phyloP scores from a whole-genome alignment of 1,140 invertebrate species.

The Bombyx mandarina region DNA sequence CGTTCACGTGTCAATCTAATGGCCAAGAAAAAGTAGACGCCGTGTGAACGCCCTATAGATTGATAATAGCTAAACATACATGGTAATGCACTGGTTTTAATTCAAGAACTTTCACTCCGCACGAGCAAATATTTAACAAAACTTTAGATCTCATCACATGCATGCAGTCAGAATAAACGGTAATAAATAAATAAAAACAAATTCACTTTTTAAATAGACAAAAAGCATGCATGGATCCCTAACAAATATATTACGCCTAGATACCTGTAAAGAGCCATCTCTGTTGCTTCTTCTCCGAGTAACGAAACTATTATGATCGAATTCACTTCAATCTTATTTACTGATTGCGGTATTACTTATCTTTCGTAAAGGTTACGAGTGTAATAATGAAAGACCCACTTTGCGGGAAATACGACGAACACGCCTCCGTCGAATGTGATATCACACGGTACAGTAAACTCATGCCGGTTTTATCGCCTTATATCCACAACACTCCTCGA shows the following conservation, averaged over 20 bases:
- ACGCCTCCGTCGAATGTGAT: slow-evolving; percentile 58
- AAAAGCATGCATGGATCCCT: neutral
- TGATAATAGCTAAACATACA: too few species aligned
- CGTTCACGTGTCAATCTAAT: too few species aligned
- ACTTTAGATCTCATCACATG: too few species aligned
- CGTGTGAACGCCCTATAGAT: too few species aligned
- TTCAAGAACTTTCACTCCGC: too few species aligned
- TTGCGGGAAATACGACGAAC: slow-evolving; percentile 49
- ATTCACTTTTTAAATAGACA: too few species aligned
- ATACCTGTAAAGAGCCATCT: slow-evolving; percentile 20
- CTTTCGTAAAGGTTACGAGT: slow-evolving; percentile 30
- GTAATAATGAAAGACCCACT: slow-evolving; percentile 41
- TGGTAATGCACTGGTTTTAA: too few species aligned
- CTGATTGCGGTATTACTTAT: slow-evolving; percentile 21
- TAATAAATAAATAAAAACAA: too few species aligned
- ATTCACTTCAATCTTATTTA: slow-evolving; percentile 16
- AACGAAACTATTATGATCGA: slow-evolving; percentile 15
- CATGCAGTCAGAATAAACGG: too few species aligned
- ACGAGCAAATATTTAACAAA: too few species aligned
- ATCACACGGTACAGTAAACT: slow-evolving; percentile 55
- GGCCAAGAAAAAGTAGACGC: too few species aligned
- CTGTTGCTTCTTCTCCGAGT: slow-evolving; percentile 9
- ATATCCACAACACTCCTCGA: slow-evolving; percentile 51
- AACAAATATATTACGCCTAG: neutral
- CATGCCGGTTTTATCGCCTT: slow-evolving; percentile 52